Percentiles rank a stretch among this genome's conserved stretches.
Evolutionary conservation across 2,888 invertebrate genomes (phyloP).

Genomic region (Celastrina argiolus): DNA sequence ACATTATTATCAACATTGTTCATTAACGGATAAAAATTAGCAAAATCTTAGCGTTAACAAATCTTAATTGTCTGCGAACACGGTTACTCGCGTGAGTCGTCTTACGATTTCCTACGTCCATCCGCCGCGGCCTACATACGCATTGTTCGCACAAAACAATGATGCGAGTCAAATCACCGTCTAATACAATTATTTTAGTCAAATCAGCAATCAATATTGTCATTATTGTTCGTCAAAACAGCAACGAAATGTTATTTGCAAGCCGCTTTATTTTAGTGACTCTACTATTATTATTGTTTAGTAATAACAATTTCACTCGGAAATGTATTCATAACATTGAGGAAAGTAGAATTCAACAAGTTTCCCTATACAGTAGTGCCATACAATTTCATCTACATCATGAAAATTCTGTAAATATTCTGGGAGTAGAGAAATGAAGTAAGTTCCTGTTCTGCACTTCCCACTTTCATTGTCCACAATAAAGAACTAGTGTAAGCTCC

Average conservation of each 20-base stretch:
- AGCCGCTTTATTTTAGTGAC: no score
- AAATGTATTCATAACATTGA: no score
- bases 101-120: constrained; percentile 40
- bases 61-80: constrained; percentile 16
- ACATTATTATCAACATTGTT: not conserved
- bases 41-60: constrained; percentile 1
- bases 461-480: not conserved
- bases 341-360: no score
- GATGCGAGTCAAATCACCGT: not conserved
- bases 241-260: not conserved
- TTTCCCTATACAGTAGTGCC: no score
- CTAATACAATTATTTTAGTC: not conserved
- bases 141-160: constrained; percentile 4
- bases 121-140: constrained; percentile 35
- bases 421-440: not conserved
- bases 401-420: no score
- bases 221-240: not conserved
- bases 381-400: no score
- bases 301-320: no score
- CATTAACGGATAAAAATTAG: not conserved
- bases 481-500: not conserved
- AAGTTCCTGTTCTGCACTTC: not conserved
- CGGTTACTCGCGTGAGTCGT: constrained; percentile 44
- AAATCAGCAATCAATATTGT: not conserved
- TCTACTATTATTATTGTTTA: no score